These are phyloP conservation scores for Xestia sexstrigata DNA, from an alignment of 2,888 invertebrate species.

Conservation along the genomic window DNA sequence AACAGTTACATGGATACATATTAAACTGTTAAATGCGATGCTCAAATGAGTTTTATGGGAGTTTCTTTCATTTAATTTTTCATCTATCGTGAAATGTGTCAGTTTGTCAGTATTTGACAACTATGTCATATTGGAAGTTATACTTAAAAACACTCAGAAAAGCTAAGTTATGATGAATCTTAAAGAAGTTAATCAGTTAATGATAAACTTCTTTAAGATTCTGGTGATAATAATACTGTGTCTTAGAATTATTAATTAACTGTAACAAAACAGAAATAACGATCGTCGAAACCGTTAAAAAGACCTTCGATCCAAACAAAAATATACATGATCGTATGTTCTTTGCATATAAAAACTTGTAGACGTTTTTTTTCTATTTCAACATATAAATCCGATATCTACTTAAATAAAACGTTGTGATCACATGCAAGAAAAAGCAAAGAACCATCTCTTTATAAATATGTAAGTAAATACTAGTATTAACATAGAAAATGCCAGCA, in stretches of 20 bases:
- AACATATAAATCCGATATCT: neutral
- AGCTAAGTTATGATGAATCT: too few relatives aligned
- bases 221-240: neutral
- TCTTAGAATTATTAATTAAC: neutral
- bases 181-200: too few relatives aligned
- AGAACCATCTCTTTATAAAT: neutral
- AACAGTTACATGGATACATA: neutral
- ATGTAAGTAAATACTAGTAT: neutral
- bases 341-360: neutral
- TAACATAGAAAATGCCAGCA: slow-evolving; percentile 19
- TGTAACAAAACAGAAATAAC: slow-evolving; percentile 11
- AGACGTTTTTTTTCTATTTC: slow-evolving; percentile 16
- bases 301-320: slow-evolving; percentile 10
- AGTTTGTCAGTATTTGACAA: neutral
- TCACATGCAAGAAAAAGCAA: slow-evolving; percentile 6
- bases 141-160: neutral
- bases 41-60: too few relatives aligned
- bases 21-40: neutral
- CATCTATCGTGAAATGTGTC: neutral
- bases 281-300: slow-evolving; percentile 33
- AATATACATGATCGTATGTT: neutral
- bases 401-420: neutral
- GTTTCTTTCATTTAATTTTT: neutral
- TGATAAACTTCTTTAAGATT: neutral
- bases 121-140: too few relatives aligned